Evolutionary conservation across 2,797 vertebrate species (phyloP).

Genomic region (Poeciliopsis turneri): DNA sequence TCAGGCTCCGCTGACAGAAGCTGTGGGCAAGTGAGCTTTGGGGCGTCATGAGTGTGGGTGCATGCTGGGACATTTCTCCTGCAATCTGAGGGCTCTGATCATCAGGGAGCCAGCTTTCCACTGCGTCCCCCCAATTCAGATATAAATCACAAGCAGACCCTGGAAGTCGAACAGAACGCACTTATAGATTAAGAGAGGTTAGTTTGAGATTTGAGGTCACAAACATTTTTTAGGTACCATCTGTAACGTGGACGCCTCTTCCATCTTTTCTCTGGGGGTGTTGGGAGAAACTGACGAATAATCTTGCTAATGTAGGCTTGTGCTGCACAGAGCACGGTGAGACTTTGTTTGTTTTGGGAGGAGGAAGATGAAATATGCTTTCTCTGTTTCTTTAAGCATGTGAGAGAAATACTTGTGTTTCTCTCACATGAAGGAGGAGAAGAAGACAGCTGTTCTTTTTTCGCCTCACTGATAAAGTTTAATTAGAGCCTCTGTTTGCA

Average conservation of each 20-base stretch:
- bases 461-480: conserved; percentile 74
- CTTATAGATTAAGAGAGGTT: conserved; percentile 40
- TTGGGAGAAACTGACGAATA: conserved; percentile 44
- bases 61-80: conserved; percentile 72
- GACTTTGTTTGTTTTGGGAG: conserved; percentile 41
- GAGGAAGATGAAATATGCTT: conserved; percentile 33
- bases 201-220: conserved; percentile 46
- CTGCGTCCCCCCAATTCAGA: conserved; percentile 66
- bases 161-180: conserved; percentile 33
- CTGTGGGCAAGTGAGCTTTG: conserved; percentile 68
- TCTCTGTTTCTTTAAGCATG: conserved; percentile 31
- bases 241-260: conserved; percentile 42
- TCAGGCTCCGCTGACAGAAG: conserved; percentile 62
- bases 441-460: conserved; percentile 72
- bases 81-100: conserved; percentile 63
- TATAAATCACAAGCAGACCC: conserved; percentile 59
- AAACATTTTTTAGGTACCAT: conserved; percentile 44
- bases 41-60: conserved; percentile 74
- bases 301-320: conserved; percentile 48
- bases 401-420: conserved; percentile 37
- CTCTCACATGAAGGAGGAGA: conserved; percentile 59
- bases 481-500: conserved; percentile 58
- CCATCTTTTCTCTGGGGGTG: conserved; percentile 69
- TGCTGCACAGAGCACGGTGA: conserved; percentile 26
- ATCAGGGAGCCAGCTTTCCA: conserved; percentile 68